phyloP scores from a whole-genome alignment of 1,140 invertebrate species.

The Heliconius melpomene region DNA sequence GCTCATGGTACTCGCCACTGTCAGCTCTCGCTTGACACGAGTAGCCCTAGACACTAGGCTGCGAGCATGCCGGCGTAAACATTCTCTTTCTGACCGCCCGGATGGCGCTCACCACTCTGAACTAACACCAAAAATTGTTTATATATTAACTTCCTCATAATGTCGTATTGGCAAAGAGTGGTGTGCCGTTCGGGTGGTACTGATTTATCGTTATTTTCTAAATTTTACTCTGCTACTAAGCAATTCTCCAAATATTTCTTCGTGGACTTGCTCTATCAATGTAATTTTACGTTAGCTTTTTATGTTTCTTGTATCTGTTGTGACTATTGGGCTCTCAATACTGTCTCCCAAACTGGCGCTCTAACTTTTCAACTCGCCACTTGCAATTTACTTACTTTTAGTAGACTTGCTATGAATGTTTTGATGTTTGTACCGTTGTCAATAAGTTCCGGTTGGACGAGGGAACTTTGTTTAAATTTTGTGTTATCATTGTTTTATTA shows the following conservation, averaged over 20 bases:
- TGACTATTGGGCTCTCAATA: conserved; percentile 70
- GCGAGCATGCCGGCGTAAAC: conserved; percentile 69
- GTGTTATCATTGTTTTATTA: conserved; percentile 39
- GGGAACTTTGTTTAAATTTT: conserved; percentile 52
- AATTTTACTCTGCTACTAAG: conserved; percentile 66
- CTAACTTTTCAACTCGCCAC: conserved; percentile 55
- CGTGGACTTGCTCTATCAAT: conserved; percentile 69
- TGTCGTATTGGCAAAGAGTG: conserved; percentile 46
- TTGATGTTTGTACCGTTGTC: conserved; percentile 67
- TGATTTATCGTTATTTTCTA: conserved; percentile 57
- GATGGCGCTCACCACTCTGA: conserved; percentile 53
- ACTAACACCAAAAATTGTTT: conserved; percentile 20
- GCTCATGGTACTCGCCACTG: conserved; percentile 91
- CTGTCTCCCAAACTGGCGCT: conserved; percentile 61
- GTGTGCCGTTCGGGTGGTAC: conserved; percentile 55
- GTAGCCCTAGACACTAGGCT: conserved; percentile 67
- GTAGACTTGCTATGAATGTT: conserved; percentile 75
- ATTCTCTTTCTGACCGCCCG: conserved; percentile 53
- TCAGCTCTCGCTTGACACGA: conserved; percentile 71
- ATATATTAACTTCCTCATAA: conserved; percentile 8
- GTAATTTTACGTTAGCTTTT: conserved; percentile 67
- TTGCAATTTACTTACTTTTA: conserved; percentile 63
- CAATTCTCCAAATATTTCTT: conserved; percentile 66
- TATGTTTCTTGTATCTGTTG: conserved; percentile 72
- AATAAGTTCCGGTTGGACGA: conserved; percentile 57